Evolutionary conservation across 2,797 vertebrate genomes (phyloP).

Genomic region (Gymnoscopelus microlampas): DNA sequence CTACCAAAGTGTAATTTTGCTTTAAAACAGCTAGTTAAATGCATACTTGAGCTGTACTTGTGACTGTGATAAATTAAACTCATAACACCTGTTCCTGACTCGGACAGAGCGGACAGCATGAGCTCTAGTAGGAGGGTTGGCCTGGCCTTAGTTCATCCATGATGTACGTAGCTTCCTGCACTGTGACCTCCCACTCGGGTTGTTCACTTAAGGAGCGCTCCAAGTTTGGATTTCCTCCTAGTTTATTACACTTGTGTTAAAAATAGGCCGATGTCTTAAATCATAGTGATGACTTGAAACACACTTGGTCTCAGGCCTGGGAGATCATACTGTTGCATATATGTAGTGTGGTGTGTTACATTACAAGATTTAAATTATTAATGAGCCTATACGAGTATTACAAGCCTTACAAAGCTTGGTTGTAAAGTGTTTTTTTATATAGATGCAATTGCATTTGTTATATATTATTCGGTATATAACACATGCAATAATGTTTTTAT

Average conservation of each 20-base stretch:
- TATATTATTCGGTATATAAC: too few relatives aligned
- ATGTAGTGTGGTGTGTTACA: too few relatives aligned
- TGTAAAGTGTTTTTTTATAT: too few relatives aligned
- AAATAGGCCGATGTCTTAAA: not conserved
- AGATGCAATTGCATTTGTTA: too few relatives aligned
- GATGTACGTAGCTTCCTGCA: not conserved
- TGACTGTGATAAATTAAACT: slow-evolving; percentile 50
- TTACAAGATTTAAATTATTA: too few relatives aligned
- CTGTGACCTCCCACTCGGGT: not conserved
- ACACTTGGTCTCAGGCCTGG: not conserved
- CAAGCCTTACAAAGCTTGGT: too few relatives aligned
- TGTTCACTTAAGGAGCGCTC: not conserved
- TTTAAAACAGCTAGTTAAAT: slow-evolving; percentile 40
- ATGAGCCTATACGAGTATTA: too few relatives aligned
- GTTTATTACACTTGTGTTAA: not conserved
- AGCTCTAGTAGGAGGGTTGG: not conserved
- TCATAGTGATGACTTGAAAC: not conserved
- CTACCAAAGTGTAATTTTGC: too few relatives aligned
- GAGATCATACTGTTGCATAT: too few relatives aligned
- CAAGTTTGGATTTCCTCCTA: not conserved
- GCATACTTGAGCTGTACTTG: slow-evolving; percentile 7
- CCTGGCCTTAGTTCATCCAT: not conserved
- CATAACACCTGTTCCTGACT: slow-evolving; percentile 58
- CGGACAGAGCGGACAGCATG: slow-evolving; percentile 4
- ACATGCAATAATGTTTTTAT: too few relatives aligned